phyloP scores from a whole-genome alignment of 1,140 invertebrate genomes.

The Delia radicum region DNA sequence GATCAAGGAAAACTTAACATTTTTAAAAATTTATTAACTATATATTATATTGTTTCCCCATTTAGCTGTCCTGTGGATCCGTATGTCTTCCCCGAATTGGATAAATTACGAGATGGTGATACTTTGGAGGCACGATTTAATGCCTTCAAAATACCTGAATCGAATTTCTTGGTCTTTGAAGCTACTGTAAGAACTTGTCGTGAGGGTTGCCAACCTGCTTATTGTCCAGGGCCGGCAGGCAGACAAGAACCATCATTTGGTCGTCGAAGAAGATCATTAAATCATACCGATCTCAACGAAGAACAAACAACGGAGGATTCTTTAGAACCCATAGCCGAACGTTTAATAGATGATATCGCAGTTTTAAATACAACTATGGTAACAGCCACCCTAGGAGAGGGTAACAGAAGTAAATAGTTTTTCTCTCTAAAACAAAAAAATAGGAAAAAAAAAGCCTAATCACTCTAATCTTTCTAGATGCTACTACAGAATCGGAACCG shows the following conservation, averaged over 20 bases:
- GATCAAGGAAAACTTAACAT: too few relatives aligned
- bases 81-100: constrained; percentile 87
- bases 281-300: constrained; percentile 55
- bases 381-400: constrained; percentile 41
- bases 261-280: constrained; percentile 64
- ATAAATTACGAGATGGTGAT: constrained; percentile 80
- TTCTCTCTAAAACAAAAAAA: background rate
- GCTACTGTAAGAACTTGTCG: constrained; percentile 86
- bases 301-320: constrained; percentile 39
- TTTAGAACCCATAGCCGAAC: constrained; percentile 26
- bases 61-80: constrained; percentile 90
- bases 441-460: background rate
- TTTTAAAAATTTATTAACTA: too few relatives aligned
- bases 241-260: constrained; percentile 81
- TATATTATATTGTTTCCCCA: too few relatives aligned
- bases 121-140: constrained; percentile 88
- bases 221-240: constrained; percentile 72
- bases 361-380: constrained; percentile 48
- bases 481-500: constrained; percentile 29
- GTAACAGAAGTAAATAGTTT: constrained; percentile 37
- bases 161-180: constrained; percentile 91
- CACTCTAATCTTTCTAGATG: background rate
- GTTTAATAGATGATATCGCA: constrained; percentile 36
- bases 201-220: constrained; percentile 86
- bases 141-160: constrained; percentile 93